Evolutionary conservation across 1,140 invertebrate genomes (phyloP).

Genomic region (Reticulitermes speratus): DNA sequence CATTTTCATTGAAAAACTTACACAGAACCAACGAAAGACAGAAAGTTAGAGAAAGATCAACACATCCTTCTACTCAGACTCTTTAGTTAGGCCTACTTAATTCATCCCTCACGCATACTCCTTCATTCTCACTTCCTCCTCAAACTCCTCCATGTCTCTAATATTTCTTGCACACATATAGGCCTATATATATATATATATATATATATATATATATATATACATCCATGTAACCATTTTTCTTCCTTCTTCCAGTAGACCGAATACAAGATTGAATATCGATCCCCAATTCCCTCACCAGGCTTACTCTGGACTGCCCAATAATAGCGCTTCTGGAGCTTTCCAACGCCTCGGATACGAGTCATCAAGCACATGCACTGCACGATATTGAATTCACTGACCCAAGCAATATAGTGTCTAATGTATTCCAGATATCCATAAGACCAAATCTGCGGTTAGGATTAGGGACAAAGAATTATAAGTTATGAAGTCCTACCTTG

Average conservation of each 20-base stretch:
- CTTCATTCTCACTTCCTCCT: background rate
- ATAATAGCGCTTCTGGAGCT: background rate
- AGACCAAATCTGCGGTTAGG: background rate
- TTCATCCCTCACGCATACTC: background rate
- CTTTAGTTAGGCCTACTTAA: background rate
- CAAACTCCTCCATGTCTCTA: background rate
- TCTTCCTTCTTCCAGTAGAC: conserved; percentile 1
- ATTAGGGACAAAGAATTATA: background rate
- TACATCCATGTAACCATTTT: background rate
- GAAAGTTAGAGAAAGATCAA: background rate
- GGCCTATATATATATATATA: background rate
- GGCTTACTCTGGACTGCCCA: background rate
- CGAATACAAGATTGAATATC: conserved; percentile 11
- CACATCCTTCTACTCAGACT: background rate
- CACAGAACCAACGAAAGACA: background rate
- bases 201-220: background rate
- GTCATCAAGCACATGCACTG: conserved; percentile 1
- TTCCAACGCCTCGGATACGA: background rate
- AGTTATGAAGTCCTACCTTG: background rate
- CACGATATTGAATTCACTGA: conserved; percentile 6
- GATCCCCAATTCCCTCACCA: background rate
- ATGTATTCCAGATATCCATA: background rate
- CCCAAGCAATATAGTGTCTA: background rate
- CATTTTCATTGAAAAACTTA: background rate
- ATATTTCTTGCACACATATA: background rate